Base-by-base conservation (phyloP, 2,888 invertebrate species). In the Orthosia gothica region DNA sequence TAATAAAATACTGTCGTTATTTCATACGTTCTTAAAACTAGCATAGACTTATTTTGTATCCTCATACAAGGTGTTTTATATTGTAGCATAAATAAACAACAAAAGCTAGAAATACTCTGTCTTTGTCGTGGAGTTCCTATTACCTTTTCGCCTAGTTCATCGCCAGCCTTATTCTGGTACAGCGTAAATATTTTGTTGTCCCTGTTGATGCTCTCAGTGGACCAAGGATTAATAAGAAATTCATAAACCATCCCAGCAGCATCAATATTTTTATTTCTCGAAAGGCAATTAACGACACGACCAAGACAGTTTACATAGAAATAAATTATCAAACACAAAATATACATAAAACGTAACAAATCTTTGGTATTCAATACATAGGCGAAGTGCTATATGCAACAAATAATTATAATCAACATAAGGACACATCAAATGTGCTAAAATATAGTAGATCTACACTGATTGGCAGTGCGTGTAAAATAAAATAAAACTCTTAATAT, bases 361-460 rank as follows among this genome's bases (percentile, higher is more conserved):
- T 91, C 92, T 92, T 93, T 93, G 93, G 93, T 87, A 88, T 80
- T 72, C 49, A 87, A 82, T 82, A 85, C 84, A 86, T 81, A 84
- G 75, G 77, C 76, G 58, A 76, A 79, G 82, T 82, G 70, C 71
- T 77, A 55, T 74, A 72, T 76, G 71, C 78, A 82, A 83, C 67
- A 81, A 83, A 85, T 74, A 85, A 81, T 74, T 74, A 72, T 79
- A 52, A 83, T 68, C 68, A 83, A 84, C 83, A 74, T 55, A 73
- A 86, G 68, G 81, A 81, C 89, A 92, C 90, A 92, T 92, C 76
- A 72, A 32, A 91, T 90, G 90, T 89, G 89, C 71, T 76, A 85
- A 79, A 83, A 70, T 73, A 84, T 82, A 79, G 47, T 62, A 81
- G 70, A 64, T 65, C 74, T 82, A 86, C 84, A 89, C 87, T 72